Evolutionary conservation across 2,797 vertebrate species (phyloP).

Genomic region (Leuciscus waleckii): DNA sequence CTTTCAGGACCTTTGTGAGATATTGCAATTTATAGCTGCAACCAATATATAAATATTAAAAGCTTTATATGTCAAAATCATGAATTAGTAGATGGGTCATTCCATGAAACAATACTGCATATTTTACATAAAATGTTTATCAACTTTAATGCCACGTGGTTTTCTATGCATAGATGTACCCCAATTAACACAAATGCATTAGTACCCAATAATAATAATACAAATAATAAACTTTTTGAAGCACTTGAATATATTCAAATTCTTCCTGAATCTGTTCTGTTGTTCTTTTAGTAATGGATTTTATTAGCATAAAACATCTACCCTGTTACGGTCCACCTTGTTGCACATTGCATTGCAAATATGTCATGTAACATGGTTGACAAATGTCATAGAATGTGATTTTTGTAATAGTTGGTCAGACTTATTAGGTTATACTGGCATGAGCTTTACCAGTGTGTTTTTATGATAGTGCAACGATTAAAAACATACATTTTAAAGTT

Average conservation of each 20-base stretch:
- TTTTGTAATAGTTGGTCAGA: neutral
- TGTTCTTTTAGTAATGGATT: neutral
- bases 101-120: neutral
- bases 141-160: neutral
- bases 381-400: neutral
- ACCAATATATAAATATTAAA: neutral
- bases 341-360: neutral
- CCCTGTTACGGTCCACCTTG: neutral
- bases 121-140: neutral
- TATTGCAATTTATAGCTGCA: neutral
- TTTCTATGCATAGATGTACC: neutral
- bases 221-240: neutral
- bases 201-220: neutral
- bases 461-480: neutral
- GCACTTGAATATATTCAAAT: neutral
- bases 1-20: neutral
- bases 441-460: neutral
- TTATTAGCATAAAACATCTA: neutral
- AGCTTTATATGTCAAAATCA: neutral
- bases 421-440: neutral
- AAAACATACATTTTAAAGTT: neutral
- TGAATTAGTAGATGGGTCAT: neutral
- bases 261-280: neutral
- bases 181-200: neutral
- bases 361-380: neutral